Evolutionary conservation across 2,797 vertebrate genomes (phyloP).

Genomic region (Pseudochaenichthys georgianus): DNA sequence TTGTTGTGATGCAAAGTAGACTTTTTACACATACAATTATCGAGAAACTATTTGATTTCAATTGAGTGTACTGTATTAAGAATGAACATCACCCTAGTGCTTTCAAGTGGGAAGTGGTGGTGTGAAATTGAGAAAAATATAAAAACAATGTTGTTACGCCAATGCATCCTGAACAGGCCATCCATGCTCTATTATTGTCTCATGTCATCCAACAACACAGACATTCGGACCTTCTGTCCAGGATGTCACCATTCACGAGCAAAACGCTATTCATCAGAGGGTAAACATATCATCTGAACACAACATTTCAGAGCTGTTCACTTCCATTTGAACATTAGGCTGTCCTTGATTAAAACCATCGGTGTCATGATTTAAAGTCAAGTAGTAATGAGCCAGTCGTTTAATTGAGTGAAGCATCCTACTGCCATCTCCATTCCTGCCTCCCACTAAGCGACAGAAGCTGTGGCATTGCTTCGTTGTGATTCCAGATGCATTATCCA

Average conservation of each 20-base stretch:
- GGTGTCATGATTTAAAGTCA: slow-evolving; percentile 23
- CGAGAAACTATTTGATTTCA: too few species aligned
- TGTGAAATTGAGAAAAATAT: neutral
- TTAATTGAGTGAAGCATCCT: slow-evolving; percentile 20
- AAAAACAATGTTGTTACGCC: neutral
- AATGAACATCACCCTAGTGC: too few species aligned
- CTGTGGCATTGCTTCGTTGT: slow-evolving; percentile 20
- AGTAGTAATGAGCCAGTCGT: neutral
- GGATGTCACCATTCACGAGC: neutral
- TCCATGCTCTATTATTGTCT: neutral
- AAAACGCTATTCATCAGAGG: neutral
- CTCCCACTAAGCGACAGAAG: slow-evolving; percentile 5
- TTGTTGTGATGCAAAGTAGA: too few species aligned
- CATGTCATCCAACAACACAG: neutral
- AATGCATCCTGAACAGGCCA: too few species aligned
- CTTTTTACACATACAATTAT: too few species aligned
- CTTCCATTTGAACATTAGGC: neutral
- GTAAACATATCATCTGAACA: neutral
- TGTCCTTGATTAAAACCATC: slow-evolving; percentile 17
- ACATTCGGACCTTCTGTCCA: neutral
- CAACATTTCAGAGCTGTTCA: slow-evolving; percentile 22
- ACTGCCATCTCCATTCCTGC: slow-evolving; percentile 20
- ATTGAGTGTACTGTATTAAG: too few species aligned
- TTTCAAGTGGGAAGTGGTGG: too few species aligned
- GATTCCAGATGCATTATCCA: slow-evolving; percentile 40